Conservation (phyloP, 2,888 invertebrate species). For the Onchidella celtica region DNA sequence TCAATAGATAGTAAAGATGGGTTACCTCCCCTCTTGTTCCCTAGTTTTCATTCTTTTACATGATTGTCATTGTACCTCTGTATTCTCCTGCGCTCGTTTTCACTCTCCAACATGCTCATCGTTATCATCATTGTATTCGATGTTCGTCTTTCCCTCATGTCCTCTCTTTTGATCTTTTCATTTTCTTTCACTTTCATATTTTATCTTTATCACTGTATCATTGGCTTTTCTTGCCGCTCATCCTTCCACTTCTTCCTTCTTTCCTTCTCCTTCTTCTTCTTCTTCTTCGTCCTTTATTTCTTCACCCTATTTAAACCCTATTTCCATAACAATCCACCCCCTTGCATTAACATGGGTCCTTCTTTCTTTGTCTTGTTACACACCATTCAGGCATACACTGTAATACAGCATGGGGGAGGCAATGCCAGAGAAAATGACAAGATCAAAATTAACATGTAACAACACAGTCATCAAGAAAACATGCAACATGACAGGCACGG, state of each 20-base stretch:
- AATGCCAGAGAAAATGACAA: too few relatives aligned
- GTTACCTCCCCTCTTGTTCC: too few relatives aligned
- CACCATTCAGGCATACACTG: too few relatives aligned
- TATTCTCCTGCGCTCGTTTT: not conserved
- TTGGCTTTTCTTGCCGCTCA: not conserved
- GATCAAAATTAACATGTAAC: too few relatives aligned
- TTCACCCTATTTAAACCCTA: not conserved
- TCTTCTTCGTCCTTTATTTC: not conserved
- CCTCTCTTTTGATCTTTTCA: conserved; percentile 1
- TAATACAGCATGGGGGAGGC: too few relatives aligned
- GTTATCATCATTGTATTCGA: not conserved
- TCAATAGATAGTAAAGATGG: too few relatives aligned
- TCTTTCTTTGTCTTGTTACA: not conserved
- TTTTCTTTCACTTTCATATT: not conserved
- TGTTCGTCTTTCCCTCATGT: conserved; percentile 11
- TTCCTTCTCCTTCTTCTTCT: not conserved
- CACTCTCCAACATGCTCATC: not conserved
- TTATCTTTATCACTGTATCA: not conserved
- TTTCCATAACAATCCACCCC: not conserved
- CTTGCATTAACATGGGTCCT: not conserved
- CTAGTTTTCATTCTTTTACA: not conserved
- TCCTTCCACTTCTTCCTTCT: not conserved
- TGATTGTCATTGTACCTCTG: not conserved
- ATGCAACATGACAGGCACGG: too few relatives aligned
- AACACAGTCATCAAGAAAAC: too few relatives aligned